A percentile compares a stretch with the other conserved stretches of the same genome.
Evolutionary conservation across 1,140 invertebrate genomes (phyloP).

Genomic region (Microplitis mediator): DNA sequence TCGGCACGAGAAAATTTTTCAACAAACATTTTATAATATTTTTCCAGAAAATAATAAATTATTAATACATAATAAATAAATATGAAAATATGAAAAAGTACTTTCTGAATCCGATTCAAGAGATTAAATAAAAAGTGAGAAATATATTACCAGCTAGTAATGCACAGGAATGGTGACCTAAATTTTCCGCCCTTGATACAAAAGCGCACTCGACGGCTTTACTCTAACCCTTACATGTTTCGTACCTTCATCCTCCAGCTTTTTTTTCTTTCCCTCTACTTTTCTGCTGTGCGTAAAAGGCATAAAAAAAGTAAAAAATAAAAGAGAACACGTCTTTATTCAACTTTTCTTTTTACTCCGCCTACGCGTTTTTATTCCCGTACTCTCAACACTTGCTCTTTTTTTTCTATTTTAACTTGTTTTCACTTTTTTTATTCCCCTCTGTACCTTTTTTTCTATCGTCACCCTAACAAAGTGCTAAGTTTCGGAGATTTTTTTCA

Average conservation of each 20-base stretch:
- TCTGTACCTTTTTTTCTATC: constrained; percentile 4
- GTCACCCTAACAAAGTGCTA: not conserved
- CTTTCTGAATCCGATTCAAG: no score
- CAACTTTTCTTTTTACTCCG: constrained; percentile 1
- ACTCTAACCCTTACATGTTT: constrained; percentile 3
- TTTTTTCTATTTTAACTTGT: constrained; percentile 6
- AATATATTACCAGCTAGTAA: constrained; percentile 1
- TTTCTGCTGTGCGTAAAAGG: not conserved
- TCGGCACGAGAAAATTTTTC: no score
- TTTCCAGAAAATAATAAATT: no score
- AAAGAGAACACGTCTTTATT: constrained; percentile 18
- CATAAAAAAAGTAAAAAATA: not conserved
- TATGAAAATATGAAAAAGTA: no score
- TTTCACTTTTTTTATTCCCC: not conserved
- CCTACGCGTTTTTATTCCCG: constrained; percentile 19
- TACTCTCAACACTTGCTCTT: not conserved
- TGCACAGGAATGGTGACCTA: constrained; percentile 30
- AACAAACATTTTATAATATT: no score
- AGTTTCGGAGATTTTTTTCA: not conserved
- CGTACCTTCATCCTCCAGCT: not conserved
- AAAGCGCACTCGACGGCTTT: constrained; percentile 27
- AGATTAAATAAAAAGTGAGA: no score
- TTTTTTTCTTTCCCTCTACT: constrained; percentile 1
- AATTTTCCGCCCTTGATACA: constrained; percentile 27
- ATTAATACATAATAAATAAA: no score